Percentiles rank a stretch among this genome's conserved stretches.
Evolutionary conservation across 2,113 vertebrate genomes (phyloP).

Genomic region (Tychaedon coryphoeus): DNA sequence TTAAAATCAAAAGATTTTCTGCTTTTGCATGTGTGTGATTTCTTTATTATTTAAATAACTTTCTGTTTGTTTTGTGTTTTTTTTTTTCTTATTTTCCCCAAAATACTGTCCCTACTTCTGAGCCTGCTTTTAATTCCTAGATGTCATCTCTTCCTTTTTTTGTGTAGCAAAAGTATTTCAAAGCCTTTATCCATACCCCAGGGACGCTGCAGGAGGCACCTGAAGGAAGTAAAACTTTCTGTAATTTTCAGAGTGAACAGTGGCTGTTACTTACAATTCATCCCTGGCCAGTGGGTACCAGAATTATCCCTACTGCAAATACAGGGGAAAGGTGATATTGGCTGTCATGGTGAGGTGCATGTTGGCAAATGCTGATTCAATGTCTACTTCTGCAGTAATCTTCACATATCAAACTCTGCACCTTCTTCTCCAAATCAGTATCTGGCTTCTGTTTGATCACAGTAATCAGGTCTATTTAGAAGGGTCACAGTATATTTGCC

Average conservation of each 20-base stretch:
- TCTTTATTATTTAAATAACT: slow-evolving; percentile 32
- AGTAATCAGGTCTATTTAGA: slow-evolving; percentile 34
- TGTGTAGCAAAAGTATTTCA: background rate
- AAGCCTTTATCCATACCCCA: background rate
- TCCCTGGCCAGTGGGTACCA: background rate
- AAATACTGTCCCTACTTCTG: background rate
- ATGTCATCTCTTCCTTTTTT: background rate
- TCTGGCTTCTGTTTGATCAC: slow-evolving; percentile 38
- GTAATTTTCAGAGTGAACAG: background rate
- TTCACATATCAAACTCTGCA: background rate
- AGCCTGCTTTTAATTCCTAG: background rate
- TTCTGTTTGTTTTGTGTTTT: background rate
- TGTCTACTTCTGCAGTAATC: background rate
- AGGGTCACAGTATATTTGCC: slow-evolving; percentile 28
- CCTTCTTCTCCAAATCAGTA: background rate
- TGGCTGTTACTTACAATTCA: background rate
- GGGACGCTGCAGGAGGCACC: background rate
- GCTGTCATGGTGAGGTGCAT: background rate
- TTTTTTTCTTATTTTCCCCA: background rate
- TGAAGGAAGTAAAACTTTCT: background rate
- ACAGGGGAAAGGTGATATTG: background rate
- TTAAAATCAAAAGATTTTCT: background rate
- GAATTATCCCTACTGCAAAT: background rate
- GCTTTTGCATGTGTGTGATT: background rate
- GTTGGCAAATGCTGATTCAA: slow-evolving; percentile 10